Evolutionary conservation across 2,113 vertebrate genomes (phyloP), one percentile per base, ranked within the genome.

Genomic region (Callaeas wilsoni): DNA sequence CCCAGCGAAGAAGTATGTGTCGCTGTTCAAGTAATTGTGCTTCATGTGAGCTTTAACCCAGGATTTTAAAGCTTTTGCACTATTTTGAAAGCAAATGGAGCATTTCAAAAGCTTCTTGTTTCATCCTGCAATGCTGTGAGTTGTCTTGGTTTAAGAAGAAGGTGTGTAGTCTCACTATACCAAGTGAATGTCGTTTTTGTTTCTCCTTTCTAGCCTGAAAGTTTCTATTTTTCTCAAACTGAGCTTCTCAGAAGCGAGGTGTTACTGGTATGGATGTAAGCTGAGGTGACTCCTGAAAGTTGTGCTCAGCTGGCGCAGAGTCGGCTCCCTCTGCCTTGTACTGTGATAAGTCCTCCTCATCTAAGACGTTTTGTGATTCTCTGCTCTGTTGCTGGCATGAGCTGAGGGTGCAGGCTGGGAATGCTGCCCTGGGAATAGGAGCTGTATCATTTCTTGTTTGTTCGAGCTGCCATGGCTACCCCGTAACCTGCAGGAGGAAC

Each of bases 31-130:
- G 35, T 47, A 60, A 55, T 10, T 44, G 56, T 78, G 29, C 26
- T 87, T 93, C 64, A 16, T 79, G 46, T 67, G 44, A 95, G 42
- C 30, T 79, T 47, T 50, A 69, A 76, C 46, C 53, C 55, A 76
- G 68, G 49, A 44, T 73, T 87, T 86, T 55, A 14, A 65, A 69
- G 46, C 25, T 44, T 87, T 87, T 89, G 47, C 41, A 42, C 30
- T 69, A 17, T 57, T 89, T 80, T 93, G 60, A 39, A 49, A 85
- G 59, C n/a, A 85, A 85, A 80, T 35, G 20, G 33, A 47, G 29
- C 55, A 37, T 95, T 92, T 37, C 6, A 67, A 88, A 78, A 93
- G 10, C 60, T 84, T 32, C 35, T 78, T 64, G 35, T 56, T 84
- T 39, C 44, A 46, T 76, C 33, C 30, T 77, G 10, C 22, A 55